phyloP scores from a whole-genome alignment of 2,113 vertebrate species.

The Pipa parva region DNA sequence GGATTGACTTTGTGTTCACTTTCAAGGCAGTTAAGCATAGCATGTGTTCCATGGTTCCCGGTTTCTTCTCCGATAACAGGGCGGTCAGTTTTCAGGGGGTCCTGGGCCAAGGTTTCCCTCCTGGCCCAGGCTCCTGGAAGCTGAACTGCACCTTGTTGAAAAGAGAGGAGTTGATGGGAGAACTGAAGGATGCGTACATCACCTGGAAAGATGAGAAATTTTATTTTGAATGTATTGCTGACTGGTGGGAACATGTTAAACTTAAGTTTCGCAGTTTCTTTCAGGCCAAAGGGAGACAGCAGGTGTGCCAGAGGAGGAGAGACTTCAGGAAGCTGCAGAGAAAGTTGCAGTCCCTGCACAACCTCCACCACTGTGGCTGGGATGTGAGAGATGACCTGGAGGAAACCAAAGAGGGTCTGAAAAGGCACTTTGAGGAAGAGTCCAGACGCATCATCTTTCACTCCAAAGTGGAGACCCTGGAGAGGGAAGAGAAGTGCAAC shows the following conservation, averaged over 20 bases:
- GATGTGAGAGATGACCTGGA: neutral
- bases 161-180: neutral
- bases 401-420: neutral
- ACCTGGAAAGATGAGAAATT: neutral
- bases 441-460: neutral
- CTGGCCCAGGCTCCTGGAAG: conserved; percentile 1
- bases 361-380: neutral
- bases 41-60: too few relatives aligned
- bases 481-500: conserved; percentile 16
- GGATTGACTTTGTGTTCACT: neutral
- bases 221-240: neutral
- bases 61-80: neutral
- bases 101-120: neutral
- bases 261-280: too few relatives aligned
- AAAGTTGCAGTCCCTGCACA: neutral
- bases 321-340: neutral
- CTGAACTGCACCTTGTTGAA: neutral
- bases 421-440: conserved; percentile 12
- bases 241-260: neutral
- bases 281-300: neutral
- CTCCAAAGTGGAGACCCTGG: neutral
- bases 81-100: neutral
- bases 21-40: too few relatives aligned
- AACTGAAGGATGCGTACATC: neutral
- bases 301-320: neutral